Evolutionary conservation across 2,113 vertebrate species (phyloP).

Genomic region (Solenodon paradoxus): DNA sequence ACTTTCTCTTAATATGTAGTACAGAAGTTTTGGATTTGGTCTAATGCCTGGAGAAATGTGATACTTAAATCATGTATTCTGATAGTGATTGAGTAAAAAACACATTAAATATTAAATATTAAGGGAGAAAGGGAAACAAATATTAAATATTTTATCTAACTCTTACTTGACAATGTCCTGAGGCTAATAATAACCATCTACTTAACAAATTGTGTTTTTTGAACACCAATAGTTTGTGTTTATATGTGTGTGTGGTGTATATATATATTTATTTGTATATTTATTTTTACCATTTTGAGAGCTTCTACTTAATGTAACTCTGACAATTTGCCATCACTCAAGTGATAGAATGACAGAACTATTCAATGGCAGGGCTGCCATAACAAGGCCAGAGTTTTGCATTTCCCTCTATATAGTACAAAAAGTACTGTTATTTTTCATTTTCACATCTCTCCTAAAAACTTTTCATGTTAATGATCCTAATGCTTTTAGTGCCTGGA

Average conservation of each 20-base stretch:
- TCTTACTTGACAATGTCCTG: background rate
- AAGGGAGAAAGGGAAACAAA: background rate
- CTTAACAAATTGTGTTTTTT: background rate
- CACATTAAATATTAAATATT: background rate
- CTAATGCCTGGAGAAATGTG: background rate
- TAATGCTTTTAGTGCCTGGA: background rate
- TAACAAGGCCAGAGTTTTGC: background rate
- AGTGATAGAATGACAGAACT: background rate
- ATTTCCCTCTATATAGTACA: accelerated
- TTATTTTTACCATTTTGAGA: background rate
- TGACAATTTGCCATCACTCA: background rate
- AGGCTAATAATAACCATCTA: background rate
- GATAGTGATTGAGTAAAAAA: background rate
- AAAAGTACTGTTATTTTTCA: background rate
- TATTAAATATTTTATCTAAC: background rate
- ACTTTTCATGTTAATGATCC: background rate
- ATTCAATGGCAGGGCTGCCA: background rate
- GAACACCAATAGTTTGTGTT: background rate
- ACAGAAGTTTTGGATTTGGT: background rate
- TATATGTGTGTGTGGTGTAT: too few species aligned
- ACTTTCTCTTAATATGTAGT: background rate
- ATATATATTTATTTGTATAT: background rate
- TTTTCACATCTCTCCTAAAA: background rate
- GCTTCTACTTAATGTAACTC: background rate
- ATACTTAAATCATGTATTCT: background rate